Evolutionary conservation across 1,140 invertebrate genomes (phyloP).

Genomic region (Drosophila rufa): DNA sequence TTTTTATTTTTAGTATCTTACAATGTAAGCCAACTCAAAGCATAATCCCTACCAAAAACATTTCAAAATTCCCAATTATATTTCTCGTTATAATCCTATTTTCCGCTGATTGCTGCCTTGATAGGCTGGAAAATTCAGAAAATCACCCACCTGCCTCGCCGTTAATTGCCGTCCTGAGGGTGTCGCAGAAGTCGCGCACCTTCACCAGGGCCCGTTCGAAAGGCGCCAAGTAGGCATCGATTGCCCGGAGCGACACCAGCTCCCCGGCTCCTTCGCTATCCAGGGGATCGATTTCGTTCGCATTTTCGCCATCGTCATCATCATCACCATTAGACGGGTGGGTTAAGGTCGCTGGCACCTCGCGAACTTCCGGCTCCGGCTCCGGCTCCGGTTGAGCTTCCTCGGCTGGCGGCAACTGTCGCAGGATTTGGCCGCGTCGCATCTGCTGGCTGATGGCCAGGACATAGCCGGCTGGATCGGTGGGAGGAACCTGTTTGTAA

Average conservation of each 20-base stretch:
- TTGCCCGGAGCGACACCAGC: conserved; percentile 10
- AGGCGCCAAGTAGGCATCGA: conserved; percentile 52
- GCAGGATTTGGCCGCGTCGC: conserved; percentile 43
- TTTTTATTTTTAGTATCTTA: not conserved
- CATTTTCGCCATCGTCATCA: conserved; percentile 18
- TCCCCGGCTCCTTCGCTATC: conserved; percentile 2
- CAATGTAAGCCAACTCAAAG: not conserved
- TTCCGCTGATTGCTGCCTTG: conserved; percentile 5
- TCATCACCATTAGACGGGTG: conserved; percentile 38
- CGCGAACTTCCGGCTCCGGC: conserved; percentile 59
- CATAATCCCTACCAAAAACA: not conserved
- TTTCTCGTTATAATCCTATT: not conserved
- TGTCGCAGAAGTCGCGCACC: conserved; percentile 67
- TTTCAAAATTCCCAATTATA: not conserved
- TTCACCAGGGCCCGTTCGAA: conserved; percentile 55
- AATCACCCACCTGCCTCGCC: conserved; percentile 49
- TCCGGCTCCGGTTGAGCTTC: conserved; percentile 13
- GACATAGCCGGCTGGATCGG: conserved; percentile 62
- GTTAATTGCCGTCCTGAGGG: conserved; percentile 56
- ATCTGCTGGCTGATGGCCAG: conserved; percentile 70
- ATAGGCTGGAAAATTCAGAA: conserved; percentile 17
- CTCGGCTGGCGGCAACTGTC: conserved; percentile 52
- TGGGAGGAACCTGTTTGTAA: conserved; percentile 71
- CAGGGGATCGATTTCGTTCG: conserved; percentile 23
- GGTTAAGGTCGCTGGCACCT: conserved; percentile 29